Percentiles rank a stretch among this genome's conserved stretches.
Conservation (phyloP, 2,888 invertebrate genomes). For the Drosophila mimica region DNA sequence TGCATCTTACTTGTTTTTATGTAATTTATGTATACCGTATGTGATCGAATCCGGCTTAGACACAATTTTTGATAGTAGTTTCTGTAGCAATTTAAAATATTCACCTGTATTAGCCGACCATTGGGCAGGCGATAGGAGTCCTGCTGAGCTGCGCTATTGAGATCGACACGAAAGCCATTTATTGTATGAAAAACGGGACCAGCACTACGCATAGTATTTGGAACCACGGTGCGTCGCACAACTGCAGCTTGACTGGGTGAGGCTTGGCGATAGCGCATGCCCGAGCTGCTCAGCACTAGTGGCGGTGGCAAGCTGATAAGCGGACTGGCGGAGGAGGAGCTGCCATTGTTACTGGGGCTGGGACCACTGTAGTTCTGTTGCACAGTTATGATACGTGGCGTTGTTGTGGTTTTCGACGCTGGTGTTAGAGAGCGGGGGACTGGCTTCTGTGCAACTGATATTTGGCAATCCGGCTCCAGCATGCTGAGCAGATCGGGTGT, state of each 20-base stretch:
- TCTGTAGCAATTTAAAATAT: neutral
- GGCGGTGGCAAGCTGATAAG: slow-evolving; percentile 78
- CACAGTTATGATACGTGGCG: slow-evolving; percentile 69
- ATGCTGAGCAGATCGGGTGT: slow-evolving; percentile 87
- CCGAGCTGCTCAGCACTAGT: slow-evolving; percentile 78
- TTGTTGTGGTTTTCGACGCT: slow-evolving; percentile 39
- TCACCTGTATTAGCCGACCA: slow-evolving; percentile 84
- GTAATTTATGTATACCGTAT: neutral
- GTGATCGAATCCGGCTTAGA: neutral
- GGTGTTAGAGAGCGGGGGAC: slow-evolving; percentile 33
- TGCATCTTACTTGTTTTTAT: too few relatives aligned
- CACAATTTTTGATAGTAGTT: neutral
- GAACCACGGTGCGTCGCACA: slow-evolving; percentile 80
- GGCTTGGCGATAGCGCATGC: slow-evolving; percentile 75
- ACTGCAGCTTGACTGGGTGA: slow-evolving; percentile 39
- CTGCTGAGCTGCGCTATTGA: slow-evolving; percentile 85
- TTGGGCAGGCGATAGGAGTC: slow-evolving; percentile 85
- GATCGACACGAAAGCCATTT: slow-evolving; percentile 84
- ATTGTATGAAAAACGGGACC: slow-evolving; percentile 85
- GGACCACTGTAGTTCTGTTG: slow-evolving; percentile 66
- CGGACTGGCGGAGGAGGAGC: slow-evolving; percentile 14
- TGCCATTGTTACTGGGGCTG: slow-evolving; percentile 34
- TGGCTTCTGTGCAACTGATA: slow-evolving; percentile 75
- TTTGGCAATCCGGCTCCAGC: slow-evolving; percentile 83
- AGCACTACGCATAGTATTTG: slow-evolving; percentile 61